Evolutionary conservation across 2,797 vertebrate genomes (phyloP).

Genomic region (Anguilla pacifica): DNA sequence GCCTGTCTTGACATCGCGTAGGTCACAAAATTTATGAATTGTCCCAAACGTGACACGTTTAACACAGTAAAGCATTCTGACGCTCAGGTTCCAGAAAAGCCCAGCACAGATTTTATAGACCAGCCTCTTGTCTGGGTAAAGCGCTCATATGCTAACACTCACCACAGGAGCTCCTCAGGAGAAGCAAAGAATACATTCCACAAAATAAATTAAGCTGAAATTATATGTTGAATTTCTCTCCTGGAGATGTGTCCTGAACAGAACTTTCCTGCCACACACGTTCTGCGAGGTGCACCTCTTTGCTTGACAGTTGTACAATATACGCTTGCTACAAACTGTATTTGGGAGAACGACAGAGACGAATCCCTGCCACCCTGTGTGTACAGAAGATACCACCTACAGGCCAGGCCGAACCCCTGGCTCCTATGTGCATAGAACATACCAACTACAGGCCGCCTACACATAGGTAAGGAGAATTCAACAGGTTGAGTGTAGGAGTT

Average conservation of each 20-base stretch:
- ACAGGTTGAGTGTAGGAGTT: not conserved
- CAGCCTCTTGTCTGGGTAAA: not conserved
- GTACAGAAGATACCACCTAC: not conserved
- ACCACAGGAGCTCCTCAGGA: not conserved
- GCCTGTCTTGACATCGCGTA: not conserved
- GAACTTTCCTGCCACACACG: not conserved
- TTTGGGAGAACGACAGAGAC: not conserved
- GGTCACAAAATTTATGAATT: not conserved
- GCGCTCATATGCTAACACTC: not conserved
- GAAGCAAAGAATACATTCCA: not conserved
- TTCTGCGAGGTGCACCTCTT: not conserved
- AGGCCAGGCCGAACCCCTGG: too few relatives aligned
- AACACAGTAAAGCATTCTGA: not conserved
- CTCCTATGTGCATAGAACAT: too few relatives aligned
- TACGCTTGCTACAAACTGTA: not conserved
- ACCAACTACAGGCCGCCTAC: not conserved
- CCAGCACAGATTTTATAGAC: not conserved
- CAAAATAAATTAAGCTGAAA: not conserved
- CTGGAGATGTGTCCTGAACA: slow-evolving; percentile 4
- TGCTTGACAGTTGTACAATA: not conserved
- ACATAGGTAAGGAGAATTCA: not conserved
- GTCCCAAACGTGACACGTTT: not conserved
- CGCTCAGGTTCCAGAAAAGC: not conserved
- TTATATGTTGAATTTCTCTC: not conserved
- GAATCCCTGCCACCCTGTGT: not conserved